A percentile compares a stretch with the other conserved stretches of the same genome.
phyloP scores from a whole-genome alignment of 2,113 vertebrate species.

The Myxocyprinus asiaticus region DNA sequence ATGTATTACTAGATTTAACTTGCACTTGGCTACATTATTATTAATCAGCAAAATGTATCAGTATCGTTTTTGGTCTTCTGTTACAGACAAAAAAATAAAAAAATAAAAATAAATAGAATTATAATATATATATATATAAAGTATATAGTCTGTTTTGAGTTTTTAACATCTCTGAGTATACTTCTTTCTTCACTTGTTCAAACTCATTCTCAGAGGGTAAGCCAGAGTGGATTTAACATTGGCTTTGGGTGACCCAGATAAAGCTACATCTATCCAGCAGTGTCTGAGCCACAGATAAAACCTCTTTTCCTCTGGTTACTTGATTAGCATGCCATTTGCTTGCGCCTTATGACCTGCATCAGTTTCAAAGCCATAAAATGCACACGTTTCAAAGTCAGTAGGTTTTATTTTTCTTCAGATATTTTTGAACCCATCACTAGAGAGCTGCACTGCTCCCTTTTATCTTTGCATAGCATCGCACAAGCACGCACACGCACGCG shows the following conservation, averaged over 20 bases:
- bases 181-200: slow-evolving; percentile 22
- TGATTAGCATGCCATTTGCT: slow-evolving; percentile 40
- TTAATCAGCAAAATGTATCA: no score
- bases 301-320: slow-evolving; percentile 21
- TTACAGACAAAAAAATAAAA: no score
- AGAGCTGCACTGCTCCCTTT: slow-evolving; percentile 1
- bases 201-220: slow-evolving; percentile 19
- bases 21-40: no score
- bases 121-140: no score
- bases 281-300: slow-evolving; percentile 19
- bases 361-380: slow-evolving; percentile 7
- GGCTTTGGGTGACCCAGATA: slow-evolving; percentile 26
- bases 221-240: slow-evolving; percentile 34
- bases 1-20: no score
- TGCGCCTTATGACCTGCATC: not conserved
- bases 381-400: not conserved
- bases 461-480: slow-evolving; percentile 34
- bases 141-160: not conserved
- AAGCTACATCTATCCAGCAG: slow-evolving; percentile 2
- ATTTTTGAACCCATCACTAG: not conserved
- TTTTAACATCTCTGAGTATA: slow-evolving; percentile 24
- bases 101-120: no score
- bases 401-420: not conserved
- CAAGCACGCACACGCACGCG: not conserved
- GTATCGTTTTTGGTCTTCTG: no score